Percentiles rank a stretch among this genome's conserved stretches.
Evolutionary conservation across 1,140 invertebrate species (phyloP).

Genomic region (Drosophila ogumai): DNA sequence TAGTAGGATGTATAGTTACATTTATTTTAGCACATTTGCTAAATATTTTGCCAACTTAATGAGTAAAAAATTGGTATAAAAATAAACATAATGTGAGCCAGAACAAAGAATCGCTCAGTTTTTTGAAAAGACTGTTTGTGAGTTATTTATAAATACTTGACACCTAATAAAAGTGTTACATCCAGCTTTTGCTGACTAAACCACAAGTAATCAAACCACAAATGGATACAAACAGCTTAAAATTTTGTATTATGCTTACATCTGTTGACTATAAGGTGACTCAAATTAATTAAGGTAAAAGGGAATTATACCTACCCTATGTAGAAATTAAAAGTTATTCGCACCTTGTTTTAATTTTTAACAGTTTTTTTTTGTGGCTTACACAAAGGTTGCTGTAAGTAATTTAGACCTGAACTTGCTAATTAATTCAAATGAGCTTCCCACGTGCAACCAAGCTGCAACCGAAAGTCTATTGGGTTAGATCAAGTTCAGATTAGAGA

Average conservation of each 20-base stretch:
- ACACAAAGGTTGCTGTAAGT: neutral
- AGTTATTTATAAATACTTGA: neutral
- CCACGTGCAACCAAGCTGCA: neutral
- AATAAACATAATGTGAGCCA: neutral
- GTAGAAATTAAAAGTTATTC: neutral
- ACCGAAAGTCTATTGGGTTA: constrained; percentile 30
- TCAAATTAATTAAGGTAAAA: neutral
- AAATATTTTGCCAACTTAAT: neutral
- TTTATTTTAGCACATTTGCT: neutral
- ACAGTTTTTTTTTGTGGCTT: neutral
- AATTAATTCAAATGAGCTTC: constrained; percentile 32
- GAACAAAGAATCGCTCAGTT: neutral
- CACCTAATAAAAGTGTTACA: neutral
- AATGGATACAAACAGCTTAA: neutral
- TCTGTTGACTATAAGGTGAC: neutral
- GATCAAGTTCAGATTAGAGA: constrained; percentile 31
- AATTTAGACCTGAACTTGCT: constrained; percentile 2
- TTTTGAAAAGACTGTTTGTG: neutral
- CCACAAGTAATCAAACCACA: neutral
- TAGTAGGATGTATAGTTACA: neutral
- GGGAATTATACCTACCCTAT: neutral
- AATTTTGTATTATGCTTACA: neutral
- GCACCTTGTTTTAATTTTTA: neutral
- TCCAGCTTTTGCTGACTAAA: neutral
- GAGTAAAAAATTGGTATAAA: neutral